These are phyloP conservation scores for Platynereis dumerilii DNA, from an alignment of 2,888 invertebrate species.

Conservation along the genomic window DNA sequence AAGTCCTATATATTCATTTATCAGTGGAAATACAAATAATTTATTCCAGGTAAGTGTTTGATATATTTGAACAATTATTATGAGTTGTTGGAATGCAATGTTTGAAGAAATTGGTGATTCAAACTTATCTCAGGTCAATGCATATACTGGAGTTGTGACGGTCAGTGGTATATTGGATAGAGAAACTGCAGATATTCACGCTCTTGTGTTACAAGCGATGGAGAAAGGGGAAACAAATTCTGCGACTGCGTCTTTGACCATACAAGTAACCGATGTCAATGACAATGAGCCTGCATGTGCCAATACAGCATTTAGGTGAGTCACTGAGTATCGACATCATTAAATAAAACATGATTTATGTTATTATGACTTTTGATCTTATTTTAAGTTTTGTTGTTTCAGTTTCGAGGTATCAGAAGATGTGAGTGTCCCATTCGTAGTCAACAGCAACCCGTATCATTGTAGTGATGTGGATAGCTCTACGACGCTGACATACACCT, in stretches of 20 bases:
- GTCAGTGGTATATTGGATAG: conserved; percentile 35
- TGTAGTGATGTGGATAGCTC: conserved; percentile 11
- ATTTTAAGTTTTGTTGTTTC: too few relatives aligned
- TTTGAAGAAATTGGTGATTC: too few relatives aligned
- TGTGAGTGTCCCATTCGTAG: too few relatives aligned
- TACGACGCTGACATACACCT: background rate
- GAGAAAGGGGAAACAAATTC: conserved; percentile 32
- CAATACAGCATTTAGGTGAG: background rate
- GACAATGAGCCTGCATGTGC: conserved; percentile 1
- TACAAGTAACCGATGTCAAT: background rate
- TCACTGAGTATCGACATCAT: background rate
- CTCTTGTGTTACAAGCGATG: conserved; percentile 37
- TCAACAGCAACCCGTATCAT: too few relatives aligned
- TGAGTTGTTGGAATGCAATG: background rate
- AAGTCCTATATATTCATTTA: background rate
- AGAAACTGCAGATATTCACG: conserved; percentile 32
- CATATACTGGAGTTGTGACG: conserved; percentile 31
- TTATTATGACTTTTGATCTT: background rate
- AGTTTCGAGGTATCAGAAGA: too few relatives aligned
- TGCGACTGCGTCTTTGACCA: background rate
- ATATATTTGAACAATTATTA: too few relatives aligned
- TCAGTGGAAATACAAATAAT: background rate
- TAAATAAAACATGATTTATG: background rate
- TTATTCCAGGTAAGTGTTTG: too few relatives aligned
- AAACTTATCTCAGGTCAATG: conserved; percentile 11